A percentile compares a stretch with the other conserved stretches of the same genome.
phyloP scores from a whole-genome alignment of 2,888 invertebrate genomes.

The Aphodius sticticus region DNA sequence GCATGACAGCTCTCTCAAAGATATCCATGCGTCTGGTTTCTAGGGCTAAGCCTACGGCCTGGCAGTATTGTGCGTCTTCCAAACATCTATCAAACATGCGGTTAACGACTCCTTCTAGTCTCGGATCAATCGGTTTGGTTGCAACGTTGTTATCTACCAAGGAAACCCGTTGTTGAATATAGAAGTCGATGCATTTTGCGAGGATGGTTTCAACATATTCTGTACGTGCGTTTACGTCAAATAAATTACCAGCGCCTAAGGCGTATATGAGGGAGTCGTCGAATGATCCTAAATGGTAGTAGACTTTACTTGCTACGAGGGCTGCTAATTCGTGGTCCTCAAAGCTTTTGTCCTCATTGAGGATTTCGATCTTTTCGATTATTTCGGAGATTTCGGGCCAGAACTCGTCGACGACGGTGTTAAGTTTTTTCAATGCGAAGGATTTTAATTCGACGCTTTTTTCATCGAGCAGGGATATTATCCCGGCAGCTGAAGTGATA shows the following conservation, averaged over 20 bases:
- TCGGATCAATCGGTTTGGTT: slow-evolving; percentile 74
- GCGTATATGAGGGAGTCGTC: slow-evolving; percentile 95
- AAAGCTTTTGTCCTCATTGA: slow-evolving; percentile 87
- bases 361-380: slow-evolving; percentile 91
- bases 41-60: slow-evolving; percentile 90
- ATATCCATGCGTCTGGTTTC: slow-evolving; percentile 95
- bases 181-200: slow-evolving; percentile 88
- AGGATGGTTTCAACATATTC: slow-evolving; percentile 79
- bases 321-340: slow-evolving; percentile 88
- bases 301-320: slow-evolving; percentile 93
- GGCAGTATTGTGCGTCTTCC: slow-evolving; percentile 88
- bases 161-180: slow-evolving; percentile 76
- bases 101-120: slow-evolving; percentile 88
- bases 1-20: slow-evolving; percentile 86
- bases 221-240: slow-evolving; percentile 87
- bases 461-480: slow-evolving; percentile 90
- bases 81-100: slow-evolving; percentile 93
- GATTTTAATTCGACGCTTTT: slow-evolving; percentile 88
- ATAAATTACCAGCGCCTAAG: slow-evolving; percentile 87
- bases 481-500: slow-evolving; percentile 70
- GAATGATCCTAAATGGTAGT: slow-evolving; percentile 93
- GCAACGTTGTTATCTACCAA: slow-evolving; percentile 47
- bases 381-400: slow-evolving; percentile 97
- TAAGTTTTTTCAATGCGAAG: slow-evolving; percentile 87
- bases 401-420: slow-evolving; percentile 91